These are phyloP conservation scores for Gobionotothen gibberifrons DNA, from an alignment of 2,797 vertebrate species.

Conservation along the genomic window DNA sequence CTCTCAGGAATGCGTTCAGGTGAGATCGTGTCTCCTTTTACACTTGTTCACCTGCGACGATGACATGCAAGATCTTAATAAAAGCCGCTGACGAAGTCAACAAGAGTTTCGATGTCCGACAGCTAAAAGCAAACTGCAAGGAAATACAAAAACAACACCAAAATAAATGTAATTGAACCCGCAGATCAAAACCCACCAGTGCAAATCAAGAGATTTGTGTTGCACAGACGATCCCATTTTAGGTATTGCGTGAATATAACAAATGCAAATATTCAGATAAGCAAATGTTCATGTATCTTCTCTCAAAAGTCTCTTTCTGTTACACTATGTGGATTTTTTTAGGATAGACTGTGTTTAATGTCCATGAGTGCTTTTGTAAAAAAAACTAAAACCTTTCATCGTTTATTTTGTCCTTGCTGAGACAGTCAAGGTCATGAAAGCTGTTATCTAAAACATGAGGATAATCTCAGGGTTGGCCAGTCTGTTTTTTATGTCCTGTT, in stretches of 20 bases:
- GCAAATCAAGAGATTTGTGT: neutral
- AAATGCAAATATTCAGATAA: neutral
- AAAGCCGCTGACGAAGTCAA: slow-evolving; percentile 14
- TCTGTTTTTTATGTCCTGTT: slow-evolving; percentile 57
- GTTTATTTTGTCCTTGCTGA: slow-evolving; percentile 67
- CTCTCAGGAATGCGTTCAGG: slow-evolving; percentile 51
- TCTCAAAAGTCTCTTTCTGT: neutral
- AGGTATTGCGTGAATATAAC: slow-evolving; percentile 2
- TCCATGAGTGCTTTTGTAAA: slow-evolving; percentile 22
- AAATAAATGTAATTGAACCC: neutral
- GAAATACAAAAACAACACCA: neutral
- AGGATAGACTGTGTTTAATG: neutral
- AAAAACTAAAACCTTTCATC: slow-evolving; percentile 10
- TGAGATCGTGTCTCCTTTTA: slow-evolving; percentile 14
- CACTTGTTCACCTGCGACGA: slow-evolving; percentile 48
- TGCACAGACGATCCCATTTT: neutral
- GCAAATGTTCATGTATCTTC: neutral
- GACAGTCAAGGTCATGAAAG: slow-evolving; percentile 68
- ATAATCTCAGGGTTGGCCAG: slow-evolving; percentile 69
- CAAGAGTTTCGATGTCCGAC: slow-evolving; percentile 11
- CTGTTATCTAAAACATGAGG: slow-evolving; percentile 68
- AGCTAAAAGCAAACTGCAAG: neutral
- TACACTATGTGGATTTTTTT: neutral
- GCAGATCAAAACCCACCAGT: neutral
- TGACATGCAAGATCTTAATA: slow-evolving; percentile 1